Percentiles rank a stretch among this genome's conserved stretches.
These are phyloP conservation scores for Sterrhoptilus dennistouni DNA, from an alignment of 2,113 vertebrate genomes.

Conservation along the genomic window DNA sequence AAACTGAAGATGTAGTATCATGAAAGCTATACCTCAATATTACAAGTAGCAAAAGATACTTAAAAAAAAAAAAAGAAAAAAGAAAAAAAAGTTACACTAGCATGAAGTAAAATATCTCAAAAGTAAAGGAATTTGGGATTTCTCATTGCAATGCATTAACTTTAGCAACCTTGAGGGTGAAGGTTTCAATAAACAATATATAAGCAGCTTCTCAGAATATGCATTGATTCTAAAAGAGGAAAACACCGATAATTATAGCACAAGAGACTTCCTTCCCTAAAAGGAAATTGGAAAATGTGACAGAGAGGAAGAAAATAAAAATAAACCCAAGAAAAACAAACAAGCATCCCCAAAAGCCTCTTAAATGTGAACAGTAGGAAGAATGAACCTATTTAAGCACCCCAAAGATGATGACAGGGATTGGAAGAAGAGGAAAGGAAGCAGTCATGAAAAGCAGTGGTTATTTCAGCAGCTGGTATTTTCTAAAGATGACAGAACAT, in stretches of 20 bases:
- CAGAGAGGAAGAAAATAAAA: not conserved
- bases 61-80: not conserved
- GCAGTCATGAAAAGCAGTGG: not conserved
- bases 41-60: not conserved
- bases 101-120: not conserved
- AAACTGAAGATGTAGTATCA: not conserved
- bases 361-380: not conserved
- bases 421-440: not conserved
- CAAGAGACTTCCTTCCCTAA: not conserved
- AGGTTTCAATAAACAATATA: not conserved
- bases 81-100: not conserved
- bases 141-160: not conserved
- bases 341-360: not conserved
- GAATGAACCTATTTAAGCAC: not conserved
- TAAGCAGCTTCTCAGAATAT: not conserved
- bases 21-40: not conserved
- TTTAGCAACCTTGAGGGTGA: not conserved
- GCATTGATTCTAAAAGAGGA: not conserved
- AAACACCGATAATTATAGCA: not conserved
- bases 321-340: not conserved
- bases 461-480: not conserved
- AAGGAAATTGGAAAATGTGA: not conserved
- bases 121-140: not conserved
- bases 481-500: not conserved
- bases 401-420: not conserved